phyloP scores from a whole-genome alignment of 2,113 vertebrate genomes.

The Crotophaga sulcirostris region DNA sequence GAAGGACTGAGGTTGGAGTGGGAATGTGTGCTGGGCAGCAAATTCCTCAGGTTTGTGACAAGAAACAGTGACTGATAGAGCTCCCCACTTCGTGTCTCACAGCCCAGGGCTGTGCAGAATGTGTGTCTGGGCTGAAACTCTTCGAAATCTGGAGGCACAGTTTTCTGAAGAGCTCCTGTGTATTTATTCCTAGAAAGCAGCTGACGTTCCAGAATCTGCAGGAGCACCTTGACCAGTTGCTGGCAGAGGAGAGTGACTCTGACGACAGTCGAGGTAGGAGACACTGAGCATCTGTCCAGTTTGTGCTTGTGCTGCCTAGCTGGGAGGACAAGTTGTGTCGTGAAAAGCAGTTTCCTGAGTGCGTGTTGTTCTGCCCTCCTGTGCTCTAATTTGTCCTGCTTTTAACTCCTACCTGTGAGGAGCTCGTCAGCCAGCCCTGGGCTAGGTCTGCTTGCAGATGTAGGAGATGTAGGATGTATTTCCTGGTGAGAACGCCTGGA shows the following conservation, averaged over 20 bases:
- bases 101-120: fast-evolving
- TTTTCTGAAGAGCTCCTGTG: constrained; percentile 9
- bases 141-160: background rate
- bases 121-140: background rate
- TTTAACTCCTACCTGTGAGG: background rate
- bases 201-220: constrained; percentile 92
- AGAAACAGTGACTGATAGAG: background rate
- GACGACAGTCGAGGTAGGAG: constrained; percentile 83
- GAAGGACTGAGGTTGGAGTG: background rate
- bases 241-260: constrained; percentile 79
- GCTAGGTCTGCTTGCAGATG: background rate
- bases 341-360: background rate
- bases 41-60: background rate
- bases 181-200: constrained; percentile 80
- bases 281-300: background rate
- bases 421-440: background rate
- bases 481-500: background rate
- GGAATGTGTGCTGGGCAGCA: background rate
- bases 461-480: background rate
- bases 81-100: background rate
- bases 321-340: background rate
- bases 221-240: constrained; percentile 85
- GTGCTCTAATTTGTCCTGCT: background rate
- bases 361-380: background rate
- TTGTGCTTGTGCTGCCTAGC: background rate